Evolutionary conservation across 2,888 invertebrate genomes (phyloP), one percentile per base, ranked within the genome.

Genomic region (Glaucopsyche alexis): DNA sequence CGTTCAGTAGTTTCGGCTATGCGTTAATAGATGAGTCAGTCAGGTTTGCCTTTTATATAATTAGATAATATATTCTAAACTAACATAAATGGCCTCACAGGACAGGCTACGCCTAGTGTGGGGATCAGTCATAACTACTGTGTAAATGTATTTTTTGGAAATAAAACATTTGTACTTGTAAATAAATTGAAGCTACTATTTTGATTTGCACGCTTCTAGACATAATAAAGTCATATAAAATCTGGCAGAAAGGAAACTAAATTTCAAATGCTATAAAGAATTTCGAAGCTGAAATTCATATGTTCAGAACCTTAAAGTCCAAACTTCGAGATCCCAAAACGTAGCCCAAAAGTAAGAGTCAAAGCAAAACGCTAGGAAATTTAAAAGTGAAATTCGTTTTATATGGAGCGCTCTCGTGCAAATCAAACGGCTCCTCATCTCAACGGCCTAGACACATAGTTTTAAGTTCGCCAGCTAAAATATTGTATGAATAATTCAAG

Each of bases 401-500:
- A 75, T 75, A 76, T 76, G 75, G 74, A 76, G 73, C 75, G 74
- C 75, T 73, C 72, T 76, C 75, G 76, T 76, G 77, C 78, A 79
- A 78, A 80, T 80, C 76, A 76, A 81, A 79, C 78, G n/a, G 67
- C 66, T 67, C 52, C 72, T 66, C 72, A 52, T 81, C 80, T 81
- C 79, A 78, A 77, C 78, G 78, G 78, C 76, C 79, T 72, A 66
- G 52, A 66, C 67, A 66, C 66, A 72, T 67, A 52, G 66, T 72
- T 72, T 80, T 80, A 81, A 85, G 83, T 85, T 84, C 80, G 78
- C 82, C 84, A 42, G 66, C 75, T 87, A 88, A 89, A 86, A 89
- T 90, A 90, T 89, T 88, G 88, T 82, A 89, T 89, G 89, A 90
- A 90, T 89, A 87, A 90, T 90, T 88, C 89, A 90, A 82, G 76